Conservation (phyloP, 1,140 invertebrate species). For the Neodiprion fabricii region DNA sequence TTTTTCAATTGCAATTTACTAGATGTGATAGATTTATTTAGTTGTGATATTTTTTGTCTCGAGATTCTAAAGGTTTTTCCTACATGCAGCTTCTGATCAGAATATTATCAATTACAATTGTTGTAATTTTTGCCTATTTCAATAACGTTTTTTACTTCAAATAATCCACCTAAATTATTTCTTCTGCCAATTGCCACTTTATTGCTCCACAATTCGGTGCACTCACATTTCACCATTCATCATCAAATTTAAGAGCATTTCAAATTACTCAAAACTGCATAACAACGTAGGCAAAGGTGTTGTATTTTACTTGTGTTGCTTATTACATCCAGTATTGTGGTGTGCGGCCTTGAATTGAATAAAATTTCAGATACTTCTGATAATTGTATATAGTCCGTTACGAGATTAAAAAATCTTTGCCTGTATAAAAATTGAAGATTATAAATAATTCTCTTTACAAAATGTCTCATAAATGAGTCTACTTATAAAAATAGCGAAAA, state of each 20-base stretch:
- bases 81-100: background rate
- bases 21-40: background rate
- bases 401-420: background rate
- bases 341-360: no score
- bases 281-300: no score
- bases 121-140: no score
- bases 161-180: no score
- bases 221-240: background rate
- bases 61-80: background rate
- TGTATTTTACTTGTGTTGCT: no score
- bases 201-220: background rate
- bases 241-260: background rate
- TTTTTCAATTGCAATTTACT: background rate
- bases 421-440: background rate
- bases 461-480: background rate
- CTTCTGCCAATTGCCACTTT: no score
- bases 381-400: background rate
- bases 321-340: no score
- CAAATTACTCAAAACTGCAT: background rate
- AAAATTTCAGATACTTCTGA: no score
- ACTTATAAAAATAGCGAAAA: background rate
- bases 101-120: background rate
- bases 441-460: background rate
- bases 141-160: no score
- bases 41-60: background rate